These are phyloP conservation scores for Pseudopleuronectes americanus DNA, from an alignment of 2,797 vertebrate genomes.

Conservation along the genomic window DNA sequence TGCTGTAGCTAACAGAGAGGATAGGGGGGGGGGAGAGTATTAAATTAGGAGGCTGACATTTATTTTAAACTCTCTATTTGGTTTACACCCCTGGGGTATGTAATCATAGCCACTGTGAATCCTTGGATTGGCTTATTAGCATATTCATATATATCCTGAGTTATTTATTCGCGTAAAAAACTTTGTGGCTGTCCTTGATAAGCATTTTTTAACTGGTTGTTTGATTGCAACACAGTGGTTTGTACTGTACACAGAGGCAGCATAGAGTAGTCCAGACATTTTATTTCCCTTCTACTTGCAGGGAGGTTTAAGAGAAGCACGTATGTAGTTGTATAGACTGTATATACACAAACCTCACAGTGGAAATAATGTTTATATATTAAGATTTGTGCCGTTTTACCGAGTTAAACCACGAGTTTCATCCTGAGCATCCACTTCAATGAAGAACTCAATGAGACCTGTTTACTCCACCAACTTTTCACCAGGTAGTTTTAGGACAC, in stretches of 20 bases:
- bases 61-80: constrained; percentile 72
- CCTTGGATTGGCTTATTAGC: constrained; percentile 67
- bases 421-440: not conserved
- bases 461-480: not conserved
- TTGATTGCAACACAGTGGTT: constrained; percentile 53
- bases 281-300: too few species aligned
- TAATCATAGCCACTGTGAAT: constrained; percentile 75
- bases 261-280: not conserved
- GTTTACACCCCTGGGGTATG: constrained; percentile 74
- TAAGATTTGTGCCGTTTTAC: constrained; percentile 18
- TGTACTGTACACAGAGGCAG: constrained; percentile 25
- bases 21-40: constrained; percentile 61
- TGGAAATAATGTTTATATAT: constrained; percentile 9
- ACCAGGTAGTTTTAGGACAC: too few species aligned
- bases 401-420: not conserved
- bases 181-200: constrained; percentile 73
- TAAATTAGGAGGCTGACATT: constrained; percentile 70
- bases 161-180: constrained; percentile 73
- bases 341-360: constrained; percentile 3
- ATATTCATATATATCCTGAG: constrained; percentile 72
- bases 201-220: constrained; percentile 64
- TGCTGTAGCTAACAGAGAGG: constrained; percentile 66
- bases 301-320: constrained; percentile 4
- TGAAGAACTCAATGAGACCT: not conserved
- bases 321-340: not conserved